Base-by-base conservation (phyloP, 2,113 vertebrate genomes). In the Butorides virescens region DNA sequence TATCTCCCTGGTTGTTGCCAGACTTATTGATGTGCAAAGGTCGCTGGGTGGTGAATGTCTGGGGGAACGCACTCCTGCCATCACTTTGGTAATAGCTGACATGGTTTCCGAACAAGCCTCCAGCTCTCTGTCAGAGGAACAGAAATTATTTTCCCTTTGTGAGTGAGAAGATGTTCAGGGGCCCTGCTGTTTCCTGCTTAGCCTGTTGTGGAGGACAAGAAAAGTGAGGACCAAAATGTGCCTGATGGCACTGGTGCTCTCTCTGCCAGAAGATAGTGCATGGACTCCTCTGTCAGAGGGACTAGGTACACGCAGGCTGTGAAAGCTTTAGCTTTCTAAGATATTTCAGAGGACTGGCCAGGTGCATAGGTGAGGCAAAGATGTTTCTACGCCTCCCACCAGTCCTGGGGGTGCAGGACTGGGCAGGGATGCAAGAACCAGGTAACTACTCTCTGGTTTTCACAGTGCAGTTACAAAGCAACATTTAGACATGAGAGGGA, bases 1-100 rank as follows among this genome's bases (percentile, higher is more conserved):
- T 98, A 56, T 99, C 99, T 5, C 98, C 99, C 2, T 99, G 99
- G 95, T 98, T 99, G 96, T 98, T 98, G 50, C 97, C 98, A 15
- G 99, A 98, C 96, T 99, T 99, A 93, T 98, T 99, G 98, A 99
- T 99, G 97, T 99, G 99, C 98, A 99, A 97, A 13, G 99, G 99
- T 77, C 99, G 98, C 97, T 99, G 99, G 34, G 99, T 99, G 53
- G 99, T 99, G 97, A 99, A 99, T 14, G 99, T 99, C 96, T 99
- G 99, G 14, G 99, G 99, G 94, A 99, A 99, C 39, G 98, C 97
- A 25, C 97, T 97, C 67, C 99, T 98, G 86, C 99, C 98, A 20
- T 99, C 99, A 1, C 98, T 99, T 98, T 99, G 99, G 98, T 99
- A 99, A 95, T 99, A 99, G 98, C 98, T 99, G 95, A 99, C 99